A percentile compares a stretch with the other conserved stretches of the same genome.
phyloP scores from a whole-genome alignment of 2,797 vertebrate genomes.

The Antennarius maculatus region DNA sequence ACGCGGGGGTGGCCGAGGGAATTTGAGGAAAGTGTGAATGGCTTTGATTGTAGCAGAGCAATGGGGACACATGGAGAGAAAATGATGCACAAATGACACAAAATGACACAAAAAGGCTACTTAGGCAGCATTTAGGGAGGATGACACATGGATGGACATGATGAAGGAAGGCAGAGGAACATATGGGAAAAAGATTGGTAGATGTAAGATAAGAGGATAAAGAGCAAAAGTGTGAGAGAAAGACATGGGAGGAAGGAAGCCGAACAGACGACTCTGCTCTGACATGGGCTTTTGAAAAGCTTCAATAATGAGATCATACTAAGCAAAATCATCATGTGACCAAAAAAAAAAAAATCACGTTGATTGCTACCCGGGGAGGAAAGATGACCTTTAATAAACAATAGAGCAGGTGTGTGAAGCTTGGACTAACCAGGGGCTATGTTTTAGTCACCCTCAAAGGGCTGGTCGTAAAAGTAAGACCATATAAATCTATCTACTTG shows the following conservation, averaged over 20 bases:
- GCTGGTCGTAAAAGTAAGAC: no score
- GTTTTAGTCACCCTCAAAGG: no score
- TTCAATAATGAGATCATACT: neutral
- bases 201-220: conserved; percentile 20
- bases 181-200: conserved; percentile 65
- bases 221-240: conserved; percentile 33
- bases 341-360: conserved; percentile 18
- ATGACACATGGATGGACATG: conserved; percentile 41
- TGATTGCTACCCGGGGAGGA: no score
- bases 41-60: conserved; percentile 70
- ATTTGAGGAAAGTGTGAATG: conserved; percentile 74
- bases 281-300: conserved; percentile 26
- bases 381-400: no score
- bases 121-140: conserved; percentile 20
- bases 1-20: conserved; percentile 73
- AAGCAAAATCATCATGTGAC: neutral
- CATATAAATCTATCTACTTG: no score
- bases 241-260: conserved; percentile 38
- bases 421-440: no score
- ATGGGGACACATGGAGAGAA: conserved; percentile 63
- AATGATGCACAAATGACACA: conserved; percentile 61
- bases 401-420: no score
- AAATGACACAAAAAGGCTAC: conserved; percentile 60
- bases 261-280: conserved; percentile 43
- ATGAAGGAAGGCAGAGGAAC: conserved; percentile 30